Percentiles rank a stretch among this genome's conserved stretches.
phyloP scores from a whole-genome alignment of 2,113 vertebrate species.

The Mirounga angustirostris region DNA sequence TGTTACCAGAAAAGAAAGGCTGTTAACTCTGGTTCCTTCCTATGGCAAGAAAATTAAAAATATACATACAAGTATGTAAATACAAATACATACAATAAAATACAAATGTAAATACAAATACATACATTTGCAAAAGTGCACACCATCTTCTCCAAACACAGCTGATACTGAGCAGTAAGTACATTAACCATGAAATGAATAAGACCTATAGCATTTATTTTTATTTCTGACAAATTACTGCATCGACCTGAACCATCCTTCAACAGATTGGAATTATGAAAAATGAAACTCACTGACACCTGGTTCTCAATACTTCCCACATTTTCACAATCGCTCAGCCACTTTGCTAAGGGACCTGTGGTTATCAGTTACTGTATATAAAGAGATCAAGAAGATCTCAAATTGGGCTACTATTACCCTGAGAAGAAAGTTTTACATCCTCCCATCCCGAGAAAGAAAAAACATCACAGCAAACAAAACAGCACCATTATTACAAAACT shows the following conservation, averaged over 20 bases:
- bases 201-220: background rate
- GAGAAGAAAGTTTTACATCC: conserved; percentile 36
- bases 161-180: background rate
- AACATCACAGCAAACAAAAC: conserved; percentile 44
- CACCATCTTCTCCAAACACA: background rate
- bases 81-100: background rate
- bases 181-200: background rate
- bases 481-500: conserved; percentile 52
- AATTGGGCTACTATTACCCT: background rate
- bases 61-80: background rate
- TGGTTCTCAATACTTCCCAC: background rate
- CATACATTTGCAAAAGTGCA: background rate
- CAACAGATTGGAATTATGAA: conserved; percentile 20
- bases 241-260: conserved; percentile 43
- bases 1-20: conserved; percentile 25
- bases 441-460: conserved; percentile 11
- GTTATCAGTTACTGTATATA: background rate
- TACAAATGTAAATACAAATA: background rate
- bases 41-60: background rate
- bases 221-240: conserved; percentile 25
- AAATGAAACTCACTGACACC: conserved; percentile 3
- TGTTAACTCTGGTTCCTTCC: background rate
- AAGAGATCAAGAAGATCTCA: background rate
- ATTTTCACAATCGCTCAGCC: conserved; percentile 21
- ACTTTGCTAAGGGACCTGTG: background rate